Evolutionary conservation across 2,797 vertebrate species (phyloP), one percentile per base, ranked within the genome.

Genomic region (Tiaroga cobitis): DNA sequence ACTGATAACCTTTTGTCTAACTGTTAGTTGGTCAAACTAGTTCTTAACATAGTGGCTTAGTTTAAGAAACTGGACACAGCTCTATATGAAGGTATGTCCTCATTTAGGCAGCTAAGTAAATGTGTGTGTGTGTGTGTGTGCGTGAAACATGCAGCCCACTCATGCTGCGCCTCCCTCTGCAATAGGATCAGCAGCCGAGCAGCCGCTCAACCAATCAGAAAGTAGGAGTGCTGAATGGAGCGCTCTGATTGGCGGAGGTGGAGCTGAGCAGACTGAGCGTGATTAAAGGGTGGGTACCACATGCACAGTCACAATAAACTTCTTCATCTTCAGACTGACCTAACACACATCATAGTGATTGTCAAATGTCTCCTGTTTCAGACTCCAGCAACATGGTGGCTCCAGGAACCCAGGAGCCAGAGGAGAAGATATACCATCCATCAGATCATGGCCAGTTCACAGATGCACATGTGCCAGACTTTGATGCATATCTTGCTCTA

Each of bases 391-490:
- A 83, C 73, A 95, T 94, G 94, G 94, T 95, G 85, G 91, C 95
- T 82, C 92, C 94, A 83, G 93, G 93, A 56, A 91, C 92, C 82
- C 89, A 92, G 39, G 85, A 88, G 29, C 81, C 82, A n/a, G 85
- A 88, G 85, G 92, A 95, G 85, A 91, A 92, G 85, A 87, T 95
- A 72, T 95, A 93, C 83, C 75, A 91, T 78, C 95, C 95, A 84
- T 90, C 94, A 32, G 82, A 85, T 37, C 37, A 37, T 63, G 91
- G 93, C 39, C 88, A 96, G 83, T 93, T 93, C 88, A 92, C 80
- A 87, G 92, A 94, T 91, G 95, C 96, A 77, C 94, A 96, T 63
- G 91, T 96, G 74, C 94, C 95, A 81, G 94, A 96, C 89, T 93
- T 96, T 11, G 91, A 93, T 81, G 92, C 93, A 15, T 96, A 96